phyloP scores from a whole-genome alignment of 2,113 vertebrate species.

The Cercocebus atys region DNA sequence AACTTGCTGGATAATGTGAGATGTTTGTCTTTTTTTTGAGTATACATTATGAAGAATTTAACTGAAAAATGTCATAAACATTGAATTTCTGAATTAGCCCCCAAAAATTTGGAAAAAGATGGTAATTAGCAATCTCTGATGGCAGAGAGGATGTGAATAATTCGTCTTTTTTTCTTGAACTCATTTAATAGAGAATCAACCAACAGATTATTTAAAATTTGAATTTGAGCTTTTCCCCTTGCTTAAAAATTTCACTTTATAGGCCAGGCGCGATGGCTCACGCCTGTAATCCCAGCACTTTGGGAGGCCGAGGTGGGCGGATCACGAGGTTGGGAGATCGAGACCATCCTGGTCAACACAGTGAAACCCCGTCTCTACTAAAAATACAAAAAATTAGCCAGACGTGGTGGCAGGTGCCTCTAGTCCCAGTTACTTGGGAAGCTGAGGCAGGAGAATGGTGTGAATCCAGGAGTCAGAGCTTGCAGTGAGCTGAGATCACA shows the following conservation, averaged over 20 bases:
- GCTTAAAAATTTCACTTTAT: neutral
- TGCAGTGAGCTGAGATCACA: no score
- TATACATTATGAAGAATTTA: neutral
- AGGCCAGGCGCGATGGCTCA: no score
- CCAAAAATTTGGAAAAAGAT: neutral
- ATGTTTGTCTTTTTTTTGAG: neutral
- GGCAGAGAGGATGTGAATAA: neutral
- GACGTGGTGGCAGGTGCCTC: no score
- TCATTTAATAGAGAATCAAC: neutral
- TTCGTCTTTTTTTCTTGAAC: conserved; percentile 16
- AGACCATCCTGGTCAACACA: no score
- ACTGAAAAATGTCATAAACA: conserved; percentile 5
- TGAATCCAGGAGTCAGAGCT: no score
- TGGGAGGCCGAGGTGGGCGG: no score
- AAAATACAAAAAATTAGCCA: no score
- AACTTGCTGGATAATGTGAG: neutral
- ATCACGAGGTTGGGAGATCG: no score
- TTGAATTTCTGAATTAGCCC: neutral
- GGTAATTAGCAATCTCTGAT: neutral
- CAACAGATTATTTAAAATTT: conserved; percentile 5
- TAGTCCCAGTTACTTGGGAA: no score
- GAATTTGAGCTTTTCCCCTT: neutral
- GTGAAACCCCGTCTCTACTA: no score
- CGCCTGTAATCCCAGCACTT: no score
- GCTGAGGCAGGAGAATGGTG: no score